Evolutionary conservation across 2,888 invertebrate species (phyloP).

Genomic region (Chydorus sphaericus): DNA sequence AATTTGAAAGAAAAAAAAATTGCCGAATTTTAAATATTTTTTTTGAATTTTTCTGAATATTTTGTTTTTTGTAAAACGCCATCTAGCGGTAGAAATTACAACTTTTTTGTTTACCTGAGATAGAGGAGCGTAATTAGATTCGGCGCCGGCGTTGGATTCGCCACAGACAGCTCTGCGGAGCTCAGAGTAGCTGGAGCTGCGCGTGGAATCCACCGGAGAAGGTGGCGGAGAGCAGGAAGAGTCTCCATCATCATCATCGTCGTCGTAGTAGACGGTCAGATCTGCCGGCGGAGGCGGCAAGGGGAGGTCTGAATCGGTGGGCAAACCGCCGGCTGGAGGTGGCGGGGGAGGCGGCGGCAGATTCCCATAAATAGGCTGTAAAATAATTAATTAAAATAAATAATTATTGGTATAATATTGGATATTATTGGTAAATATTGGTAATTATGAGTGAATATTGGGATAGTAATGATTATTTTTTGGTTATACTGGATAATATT

Average conservation of each 20-base stretch:
- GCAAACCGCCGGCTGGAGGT: conserved; percentile 28
- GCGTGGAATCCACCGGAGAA: conserved; percentile 74
- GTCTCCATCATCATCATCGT: conserved; percentile 25
- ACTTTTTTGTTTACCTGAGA: too few species aligned
- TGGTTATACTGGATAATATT: too few species aligned
- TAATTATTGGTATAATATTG: too few species aligned
- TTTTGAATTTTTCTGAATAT: too few species aligned
- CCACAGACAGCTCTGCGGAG: conserved; percentile 57
- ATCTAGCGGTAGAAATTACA: too few species aligned
- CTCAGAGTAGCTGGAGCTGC: conserved; percentile 79
- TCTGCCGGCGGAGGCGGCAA: conserved; percentile 45
- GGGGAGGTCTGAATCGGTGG: conserved; percentile 31
- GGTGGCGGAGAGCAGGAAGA: conserved; percentile 40
- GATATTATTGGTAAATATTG: too few species aligned
- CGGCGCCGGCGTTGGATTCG: conserved; percentile 37
- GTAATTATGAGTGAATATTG: too few species aligned
- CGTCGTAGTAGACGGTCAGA: conserved; percentile 17
- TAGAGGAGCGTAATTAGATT: conserved; percentile 45
- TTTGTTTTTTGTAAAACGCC: too few species aligned
- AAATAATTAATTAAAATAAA: too few species aligned
- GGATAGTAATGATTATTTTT: too few species aligned
- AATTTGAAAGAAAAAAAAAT: too few species aligned
- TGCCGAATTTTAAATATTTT: too few species aligned
- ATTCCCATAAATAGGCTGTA: conserved; percentile 33
- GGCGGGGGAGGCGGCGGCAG: conserved; percentile 31